Percentiles rank a stretch among this genome's conserved stretches.
These are phyloP conservation scores for Augiades crinisus DNA, from an alignment of 2,888 invertebrate genomes.

Conservation along the genomic window DNA sequence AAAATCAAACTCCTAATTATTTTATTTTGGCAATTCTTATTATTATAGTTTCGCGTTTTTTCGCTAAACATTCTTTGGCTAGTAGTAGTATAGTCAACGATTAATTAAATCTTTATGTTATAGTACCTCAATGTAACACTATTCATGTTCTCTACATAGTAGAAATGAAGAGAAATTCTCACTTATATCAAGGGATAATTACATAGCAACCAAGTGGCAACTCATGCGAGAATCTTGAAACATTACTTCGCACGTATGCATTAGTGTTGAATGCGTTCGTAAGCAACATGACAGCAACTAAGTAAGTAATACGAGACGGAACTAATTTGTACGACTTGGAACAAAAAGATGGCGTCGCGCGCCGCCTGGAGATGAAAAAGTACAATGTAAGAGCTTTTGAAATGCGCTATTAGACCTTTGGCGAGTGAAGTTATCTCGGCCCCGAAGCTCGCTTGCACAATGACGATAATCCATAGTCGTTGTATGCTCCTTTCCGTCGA, in stretches of 20 bases:
- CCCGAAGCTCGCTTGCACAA: slow-evolving; percentile 3
- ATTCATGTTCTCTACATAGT: neutral
- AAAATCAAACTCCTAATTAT: no score
- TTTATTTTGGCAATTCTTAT: no score
- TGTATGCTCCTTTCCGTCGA: slow-evolving; percentile 5
- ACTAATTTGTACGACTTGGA: slow-evolving; percentile 16
- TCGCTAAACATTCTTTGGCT: no score
- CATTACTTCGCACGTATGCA: slow-evolving; percentile 10
- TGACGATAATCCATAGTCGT: slow-evolving; percentile 15
- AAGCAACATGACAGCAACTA: slow-evolving; percentile 12
- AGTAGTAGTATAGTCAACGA: no score
- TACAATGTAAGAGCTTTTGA: slow-evolving; percentile 11
- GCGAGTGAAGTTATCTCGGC: neutral
- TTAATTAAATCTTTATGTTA: no score
- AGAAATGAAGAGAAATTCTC: slow-evolving; percentile 1
- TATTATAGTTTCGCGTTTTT: no score
- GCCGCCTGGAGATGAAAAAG: slow-evolving; percentile 12
- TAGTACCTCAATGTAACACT: no score
- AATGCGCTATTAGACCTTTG: slow-evolving; percentile 6
- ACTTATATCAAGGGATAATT: slow-evolving; percentile 6
- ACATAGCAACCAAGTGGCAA: slow-evolving; percentile 4
- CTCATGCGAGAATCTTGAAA: slow-evolving; percentile 4
- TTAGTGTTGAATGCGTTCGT: neutral
- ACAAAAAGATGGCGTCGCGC: slow-evolving; percentile 13
- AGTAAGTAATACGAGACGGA: slow-evolving; percentile 21